Percentiles rank a stretch among this genome's conserved stretches.
These are phyloP conservation scores for Abrostola triplasia DNA, from an alignment of 2,888 invertebrate species.

Conservation along the genomic window DNA sequence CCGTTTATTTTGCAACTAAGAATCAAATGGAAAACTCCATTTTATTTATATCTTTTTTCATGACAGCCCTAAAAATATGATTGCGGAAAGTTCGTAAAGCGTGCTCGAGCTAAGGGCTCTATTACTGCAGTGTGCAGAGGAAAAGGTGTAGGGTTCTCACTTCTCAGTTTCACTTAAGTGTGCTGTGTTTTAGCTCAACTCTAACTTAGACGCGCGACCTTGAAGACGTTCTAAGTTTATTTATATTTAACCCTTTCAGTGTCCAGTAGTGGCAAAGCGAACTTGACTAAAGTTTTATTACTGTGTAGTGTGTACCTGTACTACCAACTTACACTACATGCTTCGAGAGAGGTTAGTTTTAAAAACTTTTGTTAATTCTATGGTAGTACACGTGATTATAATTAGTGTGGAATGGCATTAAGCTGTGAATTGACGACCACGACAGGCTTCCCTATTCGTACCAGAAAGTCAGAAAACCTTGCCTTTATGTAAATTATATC, in stretches of 20 bases:
- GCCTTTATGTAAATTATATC: too few species aligned
- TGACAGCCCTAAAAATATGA: slow-evolving; percentile 8
- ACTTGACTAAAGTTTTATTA: too few species aligned
- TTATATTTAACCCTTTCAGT: neutral
- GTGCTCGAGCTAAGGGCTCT: slow-evolving; percentile 25
- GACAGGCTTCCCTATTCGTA: too few species aligned
- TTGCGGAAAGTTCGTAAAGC: slow-evolving; percentile 16
- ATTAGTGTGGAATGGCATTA: too few species aligned
- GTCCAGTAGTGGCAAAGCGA: too few species aligned
- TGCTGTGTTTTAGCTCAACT: slow-evolving; percentile 25
- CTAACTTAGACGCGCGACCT: slow-evolving; percentile 4
- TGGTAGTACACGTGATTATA: too few species aligned
- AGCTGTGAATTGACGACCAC: too few species aligned
- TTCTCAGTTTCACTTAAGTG: slow-evolving; percentile 26
- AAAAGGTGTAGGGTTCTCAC: slow-evolving; percentile 18
- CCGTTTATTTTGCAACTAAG: neutral
- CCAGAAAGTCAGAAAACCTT: too few species aligned
- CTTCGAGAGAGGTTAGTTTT: too few species aligned
- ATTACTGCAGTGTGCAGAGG: slow-evolving; percentile 2
- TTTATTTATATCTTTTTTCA: neutral
- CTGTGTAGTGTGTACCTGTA: too few species aligned
- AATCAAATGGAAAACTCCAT: neutral
- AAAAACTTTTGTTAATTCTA: too few species aligned
- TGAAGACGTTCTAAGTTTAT: neutral
- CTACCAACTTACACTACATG: too few species aligned